Evolutionary conservation across 2,113 vertebrate genomes (phyloP).

Genomic region (Nyctereutes procyonoides): DNA sequence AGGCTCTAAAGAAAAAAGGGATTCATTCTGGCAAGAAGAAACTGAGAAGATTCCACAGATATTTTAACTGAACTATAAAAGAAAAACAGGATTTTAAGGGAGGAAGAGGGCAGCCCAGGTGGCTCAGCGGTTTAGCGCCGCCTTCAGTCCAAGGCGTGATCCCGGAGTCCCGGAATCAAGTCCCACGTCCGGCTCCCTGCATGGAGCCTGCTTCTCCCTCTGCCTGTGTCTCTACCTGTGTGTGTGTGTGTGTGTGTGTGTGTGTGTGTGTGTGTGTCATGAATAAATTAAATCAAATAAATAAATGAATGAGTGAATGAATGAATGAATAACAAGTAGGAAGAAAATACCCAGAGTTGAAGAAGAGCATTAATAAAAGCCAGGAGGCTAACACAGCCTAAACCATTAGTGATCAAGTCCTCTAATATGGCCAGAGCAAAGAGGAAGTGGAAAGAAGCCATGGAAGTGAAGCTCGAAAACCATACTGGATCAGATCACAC

Average conservation of each 20-base stretch:
- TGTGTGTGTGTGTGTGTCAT: too few species aligned
- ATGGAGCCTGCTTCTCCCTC: too few species aligned
- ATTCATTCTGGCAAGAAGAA: conserved; percentile 4
- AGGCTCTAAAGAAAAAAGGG: neutral
- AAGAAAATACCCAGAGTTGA: neutral
- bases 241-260: too few species aligned
- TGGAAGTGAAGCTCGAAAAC: neutral
- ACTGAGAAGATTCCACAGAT: neutral
- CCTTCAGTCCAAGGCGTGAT: too few species aligned
- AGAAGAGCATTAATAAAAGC: neutral
- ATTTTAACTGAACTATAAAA: conserved; percentile 38
- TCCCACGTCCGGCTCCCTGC: too few species aligned
- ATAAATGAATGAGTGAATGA: too few species aligned
- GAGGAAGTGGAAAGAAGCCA: neutral
- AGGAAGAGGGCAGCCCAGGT: neutral
- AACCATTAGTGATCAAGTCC: neutral
- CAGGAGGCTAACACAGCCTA: neutral
- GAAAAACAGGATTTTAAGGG: neutral
- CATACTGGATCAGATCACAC: fast-evolving
- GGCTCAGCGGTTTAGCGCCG: too few species aligned
- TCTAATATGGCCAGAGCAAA: neutral
- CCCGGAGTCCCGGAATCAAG: too few species aligned
- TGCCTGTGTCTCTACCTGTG: too few species aligned
- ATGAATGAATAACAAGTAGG: too few species aligned
- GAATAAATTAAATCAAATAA: too few species aligned